Conservation (phyloP, 2,797 vertebrate species). For the Mionectes olivaceus region DNA sequence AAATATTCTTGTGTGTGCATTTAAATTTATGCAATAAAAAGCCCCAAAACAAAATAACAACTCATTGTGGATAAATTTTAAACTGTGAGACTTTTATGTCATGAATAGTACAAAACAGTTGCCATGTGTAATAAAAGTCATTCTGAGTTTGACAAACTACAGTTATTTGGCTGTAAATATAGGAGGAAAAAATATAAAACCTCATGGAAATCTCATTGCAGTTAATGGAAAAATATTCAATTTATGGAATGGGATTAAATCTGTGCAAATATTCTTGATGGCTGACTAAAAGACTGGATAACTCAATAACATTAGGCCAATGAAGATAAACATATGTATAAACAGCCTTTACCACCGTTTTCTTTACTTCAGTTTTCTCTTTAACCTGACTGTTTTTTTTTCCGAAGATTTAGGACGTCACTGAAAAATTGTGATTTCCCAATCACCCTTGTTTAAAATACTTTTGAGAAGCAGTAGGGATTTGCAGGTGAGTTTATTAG, state of each 20-base stretch:
- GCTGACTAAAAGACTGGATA: neutral
- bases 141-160: neutral
- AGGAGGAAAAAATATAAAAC: neutral
- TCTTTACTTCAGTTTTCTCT: neutral
- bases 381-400: neutral
- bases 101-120: neutral
- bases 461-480: neutral
- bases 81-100: neutral
- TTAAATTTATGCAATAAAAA: neutral
- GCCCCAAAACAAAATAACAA: accelerated
- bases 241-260: neutral
- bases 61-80: neutral
- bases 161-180: neutral
- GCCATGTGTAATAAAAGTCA: neutral
- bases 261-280: neutral
- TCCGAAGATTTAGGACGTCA: neutral
- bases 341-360: neutral
- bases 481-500: neutral
- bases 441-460: neutral
- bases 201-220: neutral
- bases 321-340: neutral
- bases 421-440: neutral
- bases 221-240: neutral
- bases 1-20: neutral
- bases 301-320: neutral